Base-by-base conservation (phyloP, 2,797 vertebrate genomes). In the Tapirus indicus region DNA sequence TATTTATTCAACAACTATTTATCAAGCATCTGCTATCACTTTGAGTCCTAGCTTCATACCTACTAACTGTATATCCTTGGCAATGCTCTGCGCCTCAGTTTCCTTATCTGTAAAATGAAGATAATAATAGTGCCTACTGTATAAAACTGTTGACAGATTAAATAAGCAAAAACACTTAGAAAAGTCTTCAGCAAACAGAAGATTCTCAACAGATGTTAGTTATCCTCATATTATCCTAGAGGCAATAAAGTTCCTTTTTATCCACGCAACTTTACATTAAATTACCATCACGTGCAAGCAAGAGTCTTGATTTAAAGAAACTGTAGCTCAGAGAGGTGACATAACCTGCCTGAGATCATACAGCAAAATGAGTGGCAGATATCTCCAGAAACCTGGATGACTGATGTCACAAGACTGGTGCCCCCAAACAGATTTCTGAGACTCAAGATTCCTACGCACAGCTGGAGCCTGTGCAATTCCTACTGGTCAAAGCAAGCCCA, bases 1-100 rank as follows among this genome's bases (percentile, higher is more conserved):
- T 91, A 58, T 77, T 82, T 87, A 58, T 83, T 60, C 64, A 94
- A 62, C 29, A 91, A 32, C 35, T 97, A 77, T 58, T 95, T 85
- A 64, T 77, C 75, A 13, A 66, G n/a, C 41, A 90, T 90, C 52
- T 85, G 12, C 23, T 64, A 71, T 92, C 27, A 29, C 29, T 69
- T 74, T 83, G 68, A 82, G 41, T 85, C 56, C 68, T 13, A 92
- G 44, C 41, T 95, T 95, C 85, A 94, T 35, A 62, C 47, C 72
- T 60, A 54, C 27, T 60, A 78, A 83, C 32, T 68, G 20, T 7
- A 79, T 94, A 62, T 66, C 56, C 78, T 83, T 56, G 44, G 11
- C 14, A 83, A 21, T 16, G 17, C 18, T 94, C 60, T 83, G 14
- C 69, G 74, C 20, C 54, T 75, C 47, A 21, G 17, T 66, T 72